Percentiles rank a stretch among this genome's conserved stretches.
These are phyloP conservation scores for Sciaenops ocellatus DNA, from an alignment of 2,797 vertebrate species.

Conservation along the genomic window DNA sequence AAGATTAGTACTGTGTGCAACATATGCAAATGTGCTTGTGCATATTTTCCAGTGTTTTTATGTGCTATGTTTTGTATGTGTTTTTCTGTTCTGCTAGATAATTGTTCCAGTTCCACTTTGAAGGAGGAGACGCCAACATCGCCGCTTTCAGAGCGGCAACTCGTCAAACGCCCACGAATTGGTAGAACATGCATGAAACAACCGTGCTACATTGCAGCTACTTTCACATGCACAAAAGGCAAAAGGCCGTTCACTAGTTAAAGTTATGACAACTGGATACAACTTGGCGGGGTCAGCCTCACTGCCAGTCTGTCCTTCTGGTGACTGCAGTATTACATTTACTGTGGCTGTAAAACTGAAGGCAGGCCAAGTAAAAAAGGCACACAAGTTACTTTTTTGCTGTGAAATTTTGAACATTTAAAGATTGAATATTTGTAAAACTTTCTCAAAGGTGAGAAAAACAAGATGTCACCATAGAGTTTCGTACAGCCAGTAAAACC, in stretches of 20 bases:
- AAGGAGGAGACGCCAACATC: constrained; percentile 11
- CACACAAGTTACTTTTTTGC: neutral
- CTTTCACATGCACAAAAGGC: constrained; percentile 1
- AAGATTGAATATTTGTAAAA: neutral
- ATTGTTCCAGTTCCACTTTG: neutral
- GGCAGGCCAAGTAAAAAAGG: neutral
- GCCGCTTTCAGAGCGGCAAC: constrained; percentile 1
- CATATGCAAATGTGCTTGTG: too few relatives aligned
- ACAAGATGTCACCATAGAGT: too few relatives aligned
- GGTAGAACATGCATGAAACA: constrained; percentile 65
- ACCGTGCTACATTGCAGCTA: neutral
- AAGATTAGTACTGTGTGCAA: neutral
- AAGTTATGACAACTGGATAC: neutral
- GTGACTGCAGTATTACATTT: neutral
- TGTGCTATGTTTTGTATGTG: neutral
- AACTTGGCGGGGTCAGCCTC: neutral
- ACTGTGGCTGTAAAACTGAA: neutral
- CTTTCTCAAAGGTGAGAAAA: too few relatives aligned
- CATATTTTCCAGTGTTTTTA: neutral
- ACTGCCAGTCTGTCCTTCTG: neutral
- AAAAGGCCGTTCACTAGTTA: neutral
- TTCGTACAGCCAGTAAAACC: neutral
- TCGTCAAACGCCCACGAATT: constrained; percentile 74
- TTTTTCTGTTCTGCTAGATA: constrained; percentile 44
- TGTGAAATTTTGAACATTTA: neutral